Base-by-base conservation (phyloP, 2,113 vertebrate genomes). In the Nyctereutes procyonoides region DNA sequence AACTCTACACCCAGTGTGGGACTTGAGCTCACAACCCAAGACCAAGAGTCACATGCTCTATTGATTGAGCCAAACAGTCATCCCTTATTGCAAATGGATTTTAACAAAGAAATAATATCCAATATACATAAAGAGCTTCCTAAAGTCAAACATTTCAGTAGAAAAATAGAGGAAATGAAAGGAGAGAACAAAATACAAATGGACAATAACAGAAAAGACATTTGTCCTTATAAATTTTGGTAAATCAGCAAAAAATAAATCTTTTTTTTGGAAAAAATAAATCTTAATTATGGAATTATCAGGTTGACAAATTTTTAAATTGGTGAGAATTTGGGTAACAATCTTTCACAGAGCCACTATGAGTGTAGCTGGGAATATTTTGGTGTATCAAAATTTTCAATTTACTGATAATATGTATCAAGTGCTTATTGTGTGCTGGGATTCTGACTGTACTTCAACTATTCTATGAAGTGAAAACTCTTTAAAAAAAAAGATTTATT, bases 171-270 rank as follows among this genome's bases (percentile, higher is more conserved):
- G 35, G 19, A 67, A 79, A 60, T 62, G 30, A 90, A 95, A 92
- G n/a, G 55, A 88, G 76, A 88, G 30, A 51, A 65, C 76, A 92
- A 82, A 88, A 96, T 65, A 63, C 76, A 67, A 95, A 88, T 30
- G 58, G 63, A 71, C 35, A 82, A 22, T 73, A 63, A 88, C 63
- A 92, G 62, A 92, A 84, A 82, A 51, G 62, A 35, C 10, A 63
- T 5, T 58, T 80, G 51, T 60, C 38, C 63, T 88, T 56, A 6
- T 30, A 74, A 88, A 81, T 73, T 35, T 81, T 17, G 38, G 74
- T 55, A 71, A 95, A 92, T 81, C 56, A 85, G 24, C 55, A 91
- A 74, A 96, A 80, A 56, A 60, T 28, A 83, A 85, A 85, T 53
- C 43, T 58, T 7, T 43, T 43, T 43, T 43, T 43, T 43, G 24